Evolutionary conservation across 1,140 invertebrate genomes (phyloP).

Genomic region (Apis cerana): DNA sequence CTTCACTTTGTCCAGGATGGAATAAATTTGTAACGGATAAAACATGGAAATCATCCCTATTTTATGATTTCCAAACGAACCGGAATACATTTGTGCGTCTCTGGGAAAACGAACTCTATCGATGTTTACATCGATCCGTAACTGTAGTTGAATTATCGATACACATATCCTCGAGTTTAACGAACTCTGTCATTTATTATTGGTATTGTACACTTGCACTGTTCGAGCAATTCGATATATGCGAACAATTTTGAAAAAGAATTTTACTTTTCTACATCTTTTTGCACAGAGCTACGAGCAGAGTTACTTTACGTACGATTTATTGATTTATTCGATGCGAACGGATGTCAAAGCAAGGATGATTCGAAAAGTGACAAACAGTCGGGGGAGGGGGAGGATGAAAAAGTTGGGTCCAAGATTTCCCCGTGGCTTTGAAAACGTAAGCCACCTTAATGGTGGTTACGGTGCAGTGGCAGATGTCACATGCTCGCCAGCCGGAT

Average conservation of each 20-base stretch:
- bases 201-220: too few species aligned
- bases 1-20: conserved; percentile 7
- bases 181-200: too few species aligned
- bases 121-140: background rate
- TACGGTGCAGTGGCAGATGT: conserved; percentile 69
- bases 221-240: too few species aligned
- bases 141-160: too few species aligned
- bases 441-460: conserved; percentile 54
- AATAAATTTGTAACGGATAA: conserved; percentile 37
- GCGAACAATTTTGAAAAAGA: too few species aligned
- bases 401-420: conserved; percentile 3
- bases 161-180: too few species aligned
- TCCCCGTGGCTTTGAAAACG: conserved; percentile 51
- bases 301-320: too few species aligned
- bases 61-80: conserved; percentile 14
- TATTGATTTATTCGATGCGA: background rate
- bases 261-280: too few species aligned
- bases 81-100: background rate
- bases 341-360: conserved; percentile 11
- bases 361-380: background rate
- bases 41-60: conserved; percentile 30
- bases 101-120: background rate
- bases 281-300: too few species aligned
- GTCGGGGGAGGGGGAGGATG: background rate
- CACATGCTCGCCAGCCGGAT: conserved; percentile 71